Base-by-base conservation (phyloP, 2,113 vertebrate genomes). In the Porphyrio hochstetteri region DNA sequence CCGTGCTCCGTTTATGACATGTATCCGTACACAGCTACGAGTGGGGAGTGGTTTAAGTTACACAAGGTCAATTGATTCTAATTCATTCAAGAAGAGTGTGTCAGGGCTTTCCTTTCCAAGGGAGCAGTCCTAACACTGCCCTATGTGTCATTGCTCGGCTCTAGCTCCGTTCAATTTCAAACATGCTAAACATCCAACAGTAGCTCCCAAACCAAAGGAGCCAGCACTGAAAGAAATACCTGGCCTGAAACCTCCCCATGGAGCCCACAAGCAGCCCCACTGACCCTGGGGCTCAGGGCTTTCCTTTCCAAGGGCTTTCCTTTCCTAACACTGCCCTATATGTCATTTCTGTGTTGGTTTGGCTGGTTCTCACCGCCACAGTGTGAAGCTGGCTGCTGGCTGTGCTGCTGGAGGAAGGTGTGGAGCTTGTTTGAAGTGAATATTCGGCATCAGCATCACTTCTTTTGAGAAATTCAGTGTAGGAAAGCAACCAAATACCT, bases 321-420 rank as follows among this genome's bases (percentile, higher is more conserved):
- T 46, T 46, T 46, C 44, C 44, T 46, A 46, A 46, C 17, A 46
- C 44, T 46, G 44, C 44, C 44, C 44, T 46, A 18, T 18, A 46
- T 46, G 44, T 46, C 44, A 46, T 46, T 46, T 46, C 44, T 46
- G 0, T 57, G 33, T 28, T 1, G 3, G 23, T 56, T 36, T 28
- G 76, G 50, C 48, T 38, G 2, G 61, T 13, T 44, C 28, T 63
- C 75, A 36, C 7, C 7, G 5, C 8, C 7, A 4, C 0, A 0
- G 10, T 11, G n/a, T 15, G 19, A 52, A 8, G 59, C 11, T 85
- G 50, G 16, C 60, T 44, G 52, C 65, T 88, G 28, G 13, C 38
- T 2, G 1, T 50, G 6, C 59, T 28, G 20, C 89, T 60, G 42
- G 36, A 53, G n/a, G 9, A 20, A 42, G 68, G n/a, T 55, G 46